Base-by-base conservation (phyloP, 2,888 invertebrate genomes). In the Tachina fera region DNA sequence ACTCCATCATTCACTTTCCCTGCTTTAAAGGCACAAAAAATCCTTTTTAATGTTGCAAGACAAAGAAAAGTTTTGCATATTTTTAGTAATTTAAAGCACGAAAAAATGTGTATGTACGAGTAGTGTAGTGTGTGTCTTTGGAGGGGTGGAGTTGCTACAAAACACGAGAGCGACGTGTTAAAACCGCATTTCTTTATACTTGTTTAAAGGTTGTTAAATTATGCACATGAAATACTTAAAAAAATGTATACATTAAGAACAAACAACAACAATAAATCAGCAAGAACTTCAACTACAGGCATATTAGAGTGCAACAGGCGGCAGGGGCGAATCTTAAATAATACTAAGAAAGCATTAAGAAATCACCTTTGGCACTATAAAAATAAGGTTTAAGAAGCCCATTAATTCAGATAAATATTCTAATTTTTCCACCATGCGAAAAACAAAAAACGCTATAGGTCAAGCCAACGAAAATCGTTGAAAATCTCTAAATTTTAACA, bases 191-290 rank as follows among this genome's bases (percentile, higher is more conserved):
- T 79, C 58, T 74, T 84, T 56, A 45, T 58, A 68, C 71, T 76
- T 80, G 71, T 72, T 71, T 76, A 63, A 80, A 80, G 84, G 84
- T 80, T 80, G 71, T 72, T 84, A 84, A 84, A 84, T 84, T 84
- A 84, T 84, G 71, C 67, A 80, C 22, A 61, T 31, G 19, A 63
- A 78, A 79, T 43, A 39, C 45, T 31, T 63, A 63, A 31, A 61
- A 71, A 31, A 61, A 53, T 63, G 41, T 71, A 45, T 79, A 45
- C 14, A 68, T 68, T 68, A 51, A 60, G 43, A 79, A 74, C 22
- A 80, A 60, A 63, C 43, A 83, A 78, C 22, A 60, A 49, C 47
- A 63, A 51, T 22, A 79, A 79, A 39, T 13, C n/a, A 65, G 39
- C 63, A 71, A 79, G 63, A 70, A 70, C 60, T 77, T 58, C 14